phyloP scores from a whole-genome alignment of 2,888 invertebrate genomes.

The Acrobeloides nanus region DNA sequence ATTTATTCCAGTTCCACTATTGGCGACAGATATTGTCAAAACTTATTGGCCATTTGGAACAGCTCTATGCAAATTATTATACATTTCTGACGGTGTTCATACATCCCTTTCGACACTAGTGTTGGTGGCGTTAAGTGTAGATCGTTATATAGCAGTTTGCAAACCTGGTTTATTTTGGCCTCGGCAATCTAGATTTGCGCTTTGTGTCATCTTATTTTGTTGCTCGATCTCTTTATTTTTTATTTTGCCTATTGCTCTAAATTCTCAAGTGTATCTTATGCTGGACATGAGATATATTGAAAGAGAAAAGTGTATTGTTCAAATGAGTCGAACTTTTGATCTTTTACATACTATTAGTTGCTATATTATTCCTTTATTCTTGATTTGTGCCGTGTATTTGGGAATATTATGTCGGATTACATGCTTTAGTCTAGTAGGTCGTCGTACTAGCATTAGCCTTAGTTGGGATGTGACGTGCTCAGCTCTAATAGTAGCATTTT shows the following conservation, averaged over 20 bases:
- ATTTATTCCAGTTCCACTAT: slow-evolving; percentile 42
- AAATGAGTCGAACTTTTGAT: slow-evolving; percentile 30
- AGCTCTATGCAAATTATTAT: slow-evolving; percentile 9
- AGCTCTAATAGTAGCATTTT: slow-evolving; percentile 52
- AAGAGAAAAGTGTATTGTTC: slow-evolving; percentile 13
- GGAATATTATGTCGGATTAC: slow-evolving; percentile 37
- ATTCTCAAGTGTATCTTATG: slow-evolving; percentile 17
- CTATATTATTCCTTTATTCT: slow-evolving; percentile 38
- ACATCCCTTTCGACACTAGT: slow-evolving; percentile 46
- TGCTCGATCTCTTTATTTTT: slow-evolving; percentile 35
- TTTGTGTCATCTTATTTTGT: slow-evolving; percentile 33
- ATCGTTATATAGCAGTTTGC: slow-evolving; percentile 39
- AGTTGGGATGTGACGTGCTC: slow-evolving; percentile 47
- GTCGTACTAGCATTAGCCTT: slow-evolving; percentile 41
- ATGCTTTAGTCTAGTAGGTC: slow-evolving; percentile 32
- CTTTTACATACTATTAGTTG: slow-evolving; percentile 34
- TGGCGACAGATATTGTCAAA: slow-evolving; percentile 40
- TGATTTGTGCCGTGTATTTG: slow-evolving; percentile 46
- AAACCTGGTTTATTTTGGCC: slow-evolving; percentile 44
- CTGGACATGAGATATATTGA: slow-evolving; percentile 6
- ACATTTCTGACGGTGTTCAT: slow-evolving; percentile 46
- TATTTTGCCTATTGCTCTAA: slow-evolving; percentile 36
- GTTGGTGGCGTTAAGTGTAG: slow-evolving; percentile 43
- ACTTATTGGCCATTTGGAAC: slow-evolving; percentile 39
- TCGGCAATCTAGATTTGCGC: slow-evolving; percentile 39